Evolutionary conservation across 2,888 invertebrate species (phyloP).

Genomic region (Liposcelis brunnea): DNA sequence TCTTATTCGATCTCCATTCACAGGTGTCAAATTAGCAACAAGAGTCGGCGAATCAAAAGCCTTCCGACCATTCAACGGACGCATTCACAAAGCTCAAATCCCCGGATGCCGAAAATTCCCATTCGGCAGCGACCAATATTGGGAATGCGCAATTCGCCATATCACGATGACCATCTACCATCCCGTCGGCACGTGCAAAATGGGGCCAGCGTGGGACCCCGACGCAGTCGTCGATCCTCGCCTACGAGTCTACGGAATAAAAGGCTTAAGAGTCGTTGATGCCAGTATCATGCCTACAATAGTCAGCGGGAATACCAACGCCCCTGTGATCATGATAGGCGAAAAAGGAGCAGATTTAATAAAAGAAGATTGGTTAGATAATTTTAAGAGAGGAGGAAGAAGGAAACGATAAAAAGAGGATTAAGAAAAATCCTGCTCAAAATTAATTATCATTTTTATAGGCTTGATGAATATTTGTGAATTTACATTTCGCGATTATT

Average conservation of each 20-base stretch:
- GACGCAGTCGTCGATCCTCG: slow-evolving; percentile 69
- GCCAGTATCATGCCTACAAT: slow-evolving; percentile 82
- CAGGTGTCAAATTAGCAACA: slow-evolving; percentile 21
- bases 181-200: slow-evolving; percentile 74
- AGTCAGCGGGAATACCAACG: slow-evolving; percentile 78
- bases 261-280: slow-evolving; percentile 65
- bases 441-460: too few species aligned
- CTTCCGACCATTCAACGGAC: slow-evolving; percentile 64
- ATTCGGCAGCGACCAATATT: slow-evolving; percentile 64
- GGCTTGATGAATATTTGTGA: too few species aligned
- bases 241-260: slow-evolving; percentile 56
- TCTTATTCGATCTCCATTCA: slow-evolving; percentile 4
- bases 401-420: too few species aligned
- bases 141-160: slow-evolving; percentile 73
- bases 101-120: slow-evolving; percentile 58
- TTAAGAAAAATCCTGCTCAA: too few species aligned
- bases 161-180: slow-evolving; percentile 84
- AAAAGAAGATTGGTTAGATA: slow-evolving; percentile 59
- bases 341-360: slow-evolving; percentile 77
- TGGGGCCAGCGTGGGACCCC: slow-evolving; percentile 64
- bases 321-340: slow-evolving; percentile 81
- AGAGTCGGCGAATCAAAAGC: slow-evolving; percentile 53
- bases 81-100: slow-evolving; percentile 53
- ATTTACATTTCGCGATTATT: too few species aligned
- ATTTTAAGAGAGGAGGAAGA: slow-evolving; percentile 13